Evolutionary conservation across 2,113 vertebrate species (phyloP).

Genomic region (Centrocercus urophasianus): DNA sequence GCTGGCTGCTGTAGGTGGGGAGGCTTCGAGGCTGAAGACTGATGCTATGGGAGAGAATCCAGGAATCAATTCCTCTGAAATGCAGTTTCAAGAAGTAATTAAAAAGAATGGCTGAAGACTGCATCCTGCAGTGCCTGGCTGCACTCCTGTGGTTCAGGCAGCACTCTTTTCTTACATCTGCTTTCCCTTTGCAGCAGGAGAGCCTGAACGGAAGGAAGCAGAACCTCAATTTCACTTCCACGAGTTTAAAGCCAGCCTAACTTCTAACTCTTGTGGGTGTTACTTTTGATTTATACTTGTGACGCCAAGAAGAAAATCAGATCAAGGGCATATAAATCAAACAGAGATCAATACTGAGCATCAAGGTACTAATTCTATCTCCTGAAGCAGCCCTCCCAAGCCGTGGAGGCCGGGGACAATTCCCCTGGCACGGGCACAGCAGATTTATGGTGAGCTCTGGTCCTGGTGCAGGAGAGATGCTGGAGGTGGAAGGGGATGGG

Average conservation of each 20-base stretch:
- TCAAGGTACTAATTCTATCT: constrained; percentile 65
- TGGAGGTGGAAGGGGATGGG: constrained; percentile 40
- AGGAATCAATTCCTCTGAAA: background rate
- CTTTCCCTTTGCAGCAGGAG: background rate
- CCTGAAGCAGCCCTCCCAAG: constrained; percentile 21
- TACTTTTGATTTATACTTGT: constrained; percentile 66
- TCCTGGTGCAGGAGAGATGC: constrained; percentile 36
- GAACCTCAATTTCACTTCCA: constrained; percentile 26
- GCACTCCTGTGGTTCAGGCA: background rate
- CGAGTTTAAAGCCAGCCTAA: background rate
- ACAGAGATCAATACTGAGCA: constrained; percentile 48
- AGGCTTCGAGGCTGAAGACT: background rate
- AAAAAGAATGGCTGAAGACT: background rate
- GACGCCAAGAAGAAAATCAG: constrained; percentile 14
- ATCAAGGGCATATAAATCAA: constrained; percentile 64
- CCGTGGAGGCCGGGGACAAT: background rate
- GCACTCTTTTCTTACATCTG: background rate
- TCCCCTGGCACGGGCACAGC: background rate
- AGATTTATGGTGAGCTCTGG: constrained; percentile 55
- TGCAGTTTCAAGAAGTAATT: background rate
- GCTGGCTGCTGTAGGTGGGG: background rate
- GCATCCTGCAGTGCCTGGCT: background rate
- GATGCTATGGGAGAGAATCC: background rate
- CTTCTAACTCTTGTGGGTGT: constrained; percentile 44
- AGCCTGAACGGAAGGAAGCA: background rate